Evolutionary conservation across 2,888 invertebrate species (phyloP), one percentile per base, ranked within the genome.

Genomic region (Glaucopsyche alexis): DNA sequence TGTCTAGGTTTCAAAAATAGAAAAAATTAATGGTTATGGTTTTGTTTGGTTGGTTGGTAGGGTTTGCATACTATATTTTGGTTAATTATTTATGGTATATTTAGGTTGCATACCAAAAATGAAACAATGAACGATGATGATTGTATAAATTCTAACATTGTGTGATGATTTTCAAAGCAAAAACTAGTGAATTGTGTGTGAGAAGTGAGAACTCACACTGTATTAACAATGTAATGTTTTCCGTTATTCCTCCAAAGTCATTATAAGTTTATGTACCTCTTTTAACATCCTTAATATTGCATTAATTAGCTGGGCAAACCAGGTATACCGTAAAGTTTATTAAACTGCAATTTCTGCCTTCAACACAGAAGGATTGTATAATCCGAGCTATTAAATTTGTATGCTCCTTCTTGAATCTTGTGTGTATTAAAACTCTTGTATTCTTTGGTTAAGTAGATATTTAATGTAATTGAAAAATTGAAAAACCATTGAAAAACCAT

Each of bases 161-260:
- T 9, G 11, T 29, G 1, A 29, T 29, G 11, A 60, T 9, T 9
- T 19, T 7, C 29, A 1, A 38, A 60, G 29, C 29, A 60, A 66
- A 66, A 42, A 16, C 40, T 66, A 42, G 66, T 11, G 42, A 66
- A 66, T 14, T 42, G 4, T 66, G 40, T 66, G 66, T 66, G 66
- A n/a, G 66, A 66, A 66, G 3, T 66, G 29, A 29, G 1, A 29
- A 29, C 29, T 42, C 42, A 40, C 29, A 42, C 42, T n/a, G 16
- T 55, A 55, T 11, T 38, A 42, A 66, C 16, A 42, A 9, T 66
- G 60, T 38, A 29, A 29, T 38, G 13, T 29, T 40, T 19, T n/a
- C 42, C n/a, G 66, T 66, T 66, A 9, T 66, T 13, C 14, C 60
- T 38, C 29, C 1, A 13, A 60, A 60, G 29, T 29, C 60, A 38